These are phyloP conservation scores for Hestina assimilis DNA, from an alignment of 1,140 invertebrate species.

Conservation along the genomic window DNA sequence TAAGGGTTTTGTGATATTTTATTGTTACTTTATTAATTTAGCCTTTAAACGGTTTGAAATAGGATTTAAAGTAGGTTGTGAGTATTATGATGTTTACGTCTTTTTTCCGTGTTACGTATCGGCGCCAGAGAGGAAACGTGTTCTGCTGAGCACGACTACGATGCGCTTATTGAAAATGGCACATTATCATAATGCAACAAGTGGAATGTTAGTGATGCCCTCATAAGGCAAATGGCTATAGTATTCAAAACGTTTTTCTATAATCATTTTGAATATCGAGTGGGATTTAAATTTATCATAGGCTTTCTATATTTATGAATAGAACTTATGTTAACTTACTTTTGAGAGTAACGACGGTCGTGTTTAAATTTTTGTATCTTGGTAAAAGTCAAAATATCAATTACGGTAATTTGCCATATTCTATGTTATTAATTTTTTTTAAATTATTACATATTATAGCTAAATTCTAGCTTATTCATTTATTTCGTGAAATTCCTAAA, in stretches of 20 bases:
- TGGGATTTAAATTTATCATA: not conserved
- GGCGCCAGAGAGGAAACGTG: constrained; percentile 53
- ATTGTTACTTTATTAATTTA: constrained; percentile 5
- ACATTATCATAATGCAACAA: constrained; percentile 67
- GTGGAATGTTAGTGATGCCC: constrained; percentile 56
- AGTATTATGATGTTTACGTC: constrained; percentile 5
- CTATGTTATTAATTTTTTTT: too few relatives aligned
- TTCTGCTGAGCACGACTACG: constrained; percentile 39
- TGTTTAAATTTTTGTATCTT: too few relatives aligned
- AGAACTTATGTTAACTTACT: too few relatives aligned
- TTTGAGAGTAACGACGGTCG: too few relatives aligned
- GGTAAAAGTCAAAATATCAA: too few relatives aligned
- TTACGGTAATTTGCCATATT: too few relatives aligned
- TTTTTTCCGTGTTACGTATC: constrained; percentile 1
- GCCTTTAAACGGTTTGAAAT: not conserved
- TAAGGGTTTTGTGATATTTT: constrained; percentile 30
- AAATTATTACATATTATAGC: too few relatives aligned
- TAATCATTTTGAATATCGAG: not conserved
- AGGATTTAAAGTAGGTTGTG: constrained; percentile 8
- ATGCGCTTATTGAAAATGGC: constrained; percentile 61
- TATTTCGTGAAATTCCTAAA: too few relatives aligned
- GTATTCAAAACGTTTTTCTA: constrained; percentile 27
- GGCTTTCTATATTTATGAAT: not conserved
- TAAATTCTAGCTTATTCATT: too few relatives aligned
- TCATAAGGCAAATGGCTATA: constrained; percentile 47